Conservation (phyloP, 2,888 invertebrate genomes). For the Perithous albicinctus region DNA sequence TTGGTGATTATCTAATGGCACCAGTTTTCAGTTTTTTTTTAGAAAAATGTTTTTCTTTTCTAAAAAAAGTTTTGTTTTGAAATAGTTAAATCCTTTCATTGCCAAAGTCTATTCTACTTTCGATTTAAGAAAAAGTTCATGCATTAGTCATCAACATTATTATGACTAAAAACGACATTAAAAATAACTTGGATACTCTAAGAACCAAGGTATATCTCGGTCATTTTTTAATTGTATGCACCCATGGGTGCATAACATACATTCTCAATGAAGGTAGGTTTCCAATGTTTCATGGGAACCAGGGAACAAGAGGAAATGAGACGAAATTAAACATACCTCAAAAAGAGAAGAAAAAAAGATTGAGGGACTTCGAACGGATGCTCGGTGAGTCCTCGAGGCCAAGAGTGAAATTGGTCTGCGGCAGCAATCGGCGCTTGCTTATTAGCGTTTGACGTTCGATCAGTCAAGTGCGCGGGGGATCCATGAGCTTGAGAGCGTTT, state of each 20-base stretch:
- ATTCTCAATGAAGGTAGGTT: constrained; percentile 34
- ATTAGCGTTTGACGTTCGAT: constrained; percentile 84
- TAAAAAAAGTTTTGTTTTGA: background rate
- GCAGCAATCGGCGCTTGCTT: constrained; percentile 81
- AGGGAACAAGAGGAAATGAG: constrained; percentile 54
- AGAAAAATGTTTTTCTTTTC: too few species aligned
- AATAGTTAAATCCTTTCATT: background rate
- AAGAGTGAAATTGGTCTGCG: constrained; percentile 73
- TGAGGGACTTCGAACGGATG: constrained; percentile 65
- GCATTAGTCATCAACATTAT: background rate
- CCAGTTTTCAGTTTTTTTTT: too few species aligned
- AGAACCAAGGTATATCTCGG: background rate
- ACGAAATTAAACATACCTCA: constrained; percentile 56
- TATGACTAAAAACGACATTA: background rate
- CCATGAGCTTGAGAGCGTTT: constrained; percentile 43
- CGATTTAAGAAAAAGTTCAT: background rate
- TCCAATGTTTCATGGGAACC: constrained; percentile 45
- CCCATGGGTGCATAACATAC: constrained; percentile 15
- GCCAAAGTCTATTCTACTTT: background rate
- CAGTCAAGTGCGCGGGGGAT: constrained; percentile 80
- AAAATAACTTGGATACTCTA: constrained; percentile 1
- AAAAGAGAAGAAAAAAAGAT: constrained; percentile 48
- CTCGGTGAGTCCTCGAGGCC: constrained; percentile 64
- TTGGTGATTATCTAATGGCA: too few species aligned
- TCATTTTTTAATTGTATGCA: constrained; percentile 12